A percentile compares a stretch with the other conserved stretches of the same genome.
These are phyloP conservation scores for Aulostomus chinensis DNA, from an alignment of 2,797 vertebrate species.

Conservation along the genomic window DNA sequence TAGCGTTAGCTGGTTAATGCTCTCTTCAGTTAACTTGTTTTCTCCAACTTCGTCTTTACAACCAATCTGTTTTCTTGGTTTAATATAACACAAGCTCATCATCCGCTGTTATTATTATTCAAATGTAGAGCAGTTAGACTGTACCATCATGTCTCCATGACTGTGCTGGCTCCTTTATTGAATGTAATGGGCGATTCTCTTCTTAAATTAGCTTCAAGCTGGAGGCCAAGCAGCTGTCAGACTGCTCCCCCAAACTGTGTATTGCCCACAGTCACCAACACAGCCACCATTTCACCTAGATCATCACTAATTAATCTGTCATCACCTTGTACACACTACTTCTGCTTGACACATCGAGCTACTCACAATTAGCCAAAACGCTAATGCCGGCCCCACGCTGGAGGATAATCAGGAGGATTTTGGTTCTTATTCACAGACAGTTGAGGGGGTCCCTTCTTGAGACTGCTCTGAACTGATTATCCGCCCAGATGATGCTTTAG, in stretches of 20 bases:
- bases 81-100: slow-evolving; percentile 14
- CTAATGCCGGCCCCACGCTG: neutral
- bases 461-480: neutral
- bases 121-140: slow-evolving; percentile 2
- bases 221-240: slow-evolving; percentile 67
- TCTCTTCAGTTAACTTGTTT: too few relatives aligned
- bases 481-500: neutral
- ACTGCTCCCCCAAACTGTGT: slow-evolving; percentile 54
- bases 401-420: neutral
- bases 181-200: slow-evolving; percentile 45
- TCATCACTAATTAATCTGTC: slow-evolving; percentile 73
- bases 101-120: slow-evolving; percentile 14
- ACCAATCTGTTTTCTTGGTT: neutral
- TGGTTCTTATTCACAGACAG: neutral
- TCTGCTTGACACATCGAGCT: slow-evolving; percentile 41
- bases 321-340: slow-evolving; percentile 62
- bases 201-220: slow-evolving; percentile 59
- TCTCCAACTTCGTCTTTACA: slow-evolving; percentile 41
- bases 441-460: neutral
- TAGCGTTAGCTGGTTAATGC: slow-evolving; percentile 52
- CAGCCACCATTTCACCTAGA: slow-evolving; percentile 68
- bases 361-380: slow-evolving; percentile 43
- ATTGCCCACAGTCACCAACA: slow-evolving; percentile 57
- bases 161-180: slow-evolving; percentile 34
- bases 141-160: slow-evolving; percentile 20